Conservation (phyloP, 2,888 invertebrate species). For the Nowickia ferox region DNA sequence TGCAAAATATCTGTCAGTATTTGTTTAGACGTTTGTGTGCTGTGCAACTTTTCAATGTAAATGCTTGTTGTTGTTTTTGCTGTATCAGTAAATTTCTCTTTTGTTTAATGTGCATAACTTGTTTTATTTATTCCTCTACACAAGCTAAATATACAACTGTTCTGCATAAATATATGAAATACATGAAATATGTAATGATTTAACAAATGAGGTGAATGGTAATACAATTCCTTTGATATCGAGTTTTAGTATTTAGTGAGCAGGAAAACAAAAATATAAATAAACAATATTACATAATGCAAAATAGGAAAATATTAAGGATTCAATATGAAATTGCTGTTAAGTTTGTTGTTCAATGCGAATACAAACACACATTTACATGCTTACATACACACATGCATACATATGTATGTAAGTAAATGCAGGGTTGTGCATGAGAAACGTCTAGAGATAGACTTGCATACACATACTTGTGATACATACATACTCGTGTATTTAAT, state of each 20-base stretch:
- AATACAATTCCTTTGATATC: slow-evolving; percentile 57
- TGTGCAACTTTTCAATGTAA: background rate
- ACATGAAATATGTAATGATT: slow-evolving; percentile 25
- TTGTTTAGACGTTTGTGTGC: background rate
- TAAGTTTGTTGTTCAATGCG: background rate
- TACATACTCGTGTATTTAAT: background rate
- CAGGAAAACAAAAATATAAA: slow-evolving; percentile 30
- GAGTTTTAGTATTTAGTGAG: slow-evolving; percentile 37
- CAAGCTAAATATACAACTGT: slow-evolving; percentile 16
- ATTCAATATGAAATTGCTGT: slow-evolving; percentile 27
- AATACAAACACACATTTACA: background rate
- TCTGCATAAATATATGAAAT: slow-evolving; percentile 28
- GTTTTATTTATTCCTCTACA: background rate
- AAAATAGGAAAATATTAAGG: slow-evolving; percentile 42
- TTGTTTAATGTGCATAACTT: slow-evolving; percentile 53
- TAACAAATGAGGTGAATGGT: slow-evolving; percentile 63
- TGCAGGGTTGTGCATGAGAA: background rate
- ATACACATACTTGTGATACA: background rate
- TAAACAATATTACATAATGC: slow-evolving; percentile 44
- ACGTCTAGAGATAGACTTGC: background rate
- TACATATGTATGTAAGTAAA: background rate
- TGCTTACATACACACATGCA: background rate
- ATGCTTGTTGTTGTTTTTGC: slow-evolving; percentile 30
- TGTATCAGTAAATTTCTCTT: slow-evolving; percentile 53
- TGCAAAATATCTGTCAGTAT: slow-evolving; percentile 27